Evolutionary conservation across 2,888 invertebrate species (phyloP).

Genomic region (Aporophyla lueneburgensis): DNA sequence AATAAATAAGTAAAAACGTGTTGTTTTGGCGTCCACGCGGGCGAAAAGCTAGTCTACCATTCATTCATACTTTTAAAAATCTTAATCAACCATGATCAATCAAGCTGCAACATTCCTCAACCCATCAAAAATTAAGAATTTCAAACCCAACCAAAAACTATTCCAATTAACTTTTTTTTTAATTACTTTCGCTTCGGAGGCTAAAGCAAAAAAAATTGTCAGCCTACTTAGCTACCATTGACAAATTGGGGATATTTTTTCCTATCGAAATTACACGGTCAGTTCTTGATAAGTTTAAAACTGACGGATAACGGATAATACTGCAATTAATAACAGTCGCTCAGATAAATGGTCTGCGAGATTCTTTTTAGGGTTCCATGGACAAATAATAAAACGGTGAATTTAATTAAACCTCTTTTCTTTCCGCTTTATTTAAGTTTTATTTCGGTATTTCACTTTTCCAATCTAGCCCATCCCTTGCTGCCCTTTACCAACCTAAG

Average conservation of each 20-base stretch:
- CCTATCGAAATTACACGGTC: constrained; percentile 75
- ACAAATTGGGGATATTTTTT: constrained; percentile 77
- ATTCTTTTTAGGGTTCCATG: constrained; percentile 46
- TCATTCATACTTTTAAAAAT: not conserved
- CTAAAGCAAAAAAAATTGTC: constrained; percentile 72
- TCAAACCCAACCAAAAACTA: constrained; percentile 60
- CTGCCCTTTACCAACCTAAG: too few relatives aligned
- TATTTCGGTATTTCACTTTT: not conserved
- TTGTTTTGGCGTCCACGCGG: too few relatives aligned
- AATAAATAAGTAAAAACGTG: too few relatives aligned
- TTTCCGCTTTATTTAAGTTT: not conserved
- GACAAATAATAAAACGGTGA: not conserved
- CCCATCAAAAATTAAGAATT: constrained; percentile 62
- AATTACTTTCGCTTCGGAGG: constrained; percentile 72
- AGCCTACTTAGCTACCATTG: constrained; percentile 72
- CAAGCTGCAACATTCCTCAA: constrained; percentile 36
- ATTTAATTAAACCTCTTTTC: too few relatives aligned
- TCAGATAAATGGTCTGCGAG: constrained; percentile 72
- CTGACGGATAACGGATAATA: constrained; percentile 80
- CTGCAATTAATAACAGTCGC: constrained; percentile 78
- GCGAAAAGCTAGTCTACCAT: too few relatives aligned
- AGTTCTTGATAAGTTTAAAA: constrained; percentile 74
- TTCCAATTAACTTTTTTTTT: constrained; percentile 78
- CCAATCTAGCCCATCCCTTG: too few relatives aligned
- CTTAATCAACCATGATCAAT: constrained; percentile 36